Evolutionary conservation across 2,888 invertebrate genomes (phyloP), one percentile per base, ranked within the genome.

Genomic region (Globia sparganii): DNA sequence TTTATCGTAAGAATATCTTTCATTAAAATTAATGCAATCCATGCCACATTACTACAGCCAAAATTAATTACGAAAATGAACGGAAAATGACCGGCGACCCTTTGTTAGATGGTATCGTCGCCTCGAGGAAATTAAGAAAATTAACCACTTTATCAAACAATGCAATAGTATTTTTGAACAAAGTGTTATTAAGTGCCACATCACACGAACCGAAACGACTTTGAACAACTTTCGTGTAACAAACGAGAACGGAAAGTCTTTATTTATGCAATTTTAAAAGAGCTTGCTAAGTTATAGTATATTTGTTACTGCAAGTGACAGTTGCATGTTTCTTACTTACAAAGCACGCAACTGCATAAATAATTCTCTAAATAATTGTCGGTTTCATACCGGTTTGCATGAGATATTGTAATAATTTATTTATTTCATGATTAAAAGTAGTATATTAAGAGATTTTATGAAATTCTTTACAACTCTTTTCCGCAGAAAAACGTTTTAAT

Each of bases 81-180:
- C 3, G 37, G 8, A 62, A 58, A 62, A 80, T 67, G 15, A 4
- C 8, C 2, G 46, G 2, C 2, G 13, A 53, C n/a, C 34, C 49
- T 40, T 46, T 59, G 5, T 59, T 59, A 69, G 72, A 58, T 77
- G 28, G 13, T 70, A 71, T 68, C 58, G 21, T 49, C 4, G 4
- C 31, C 34, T 31, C 0, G 34, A 53, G 46, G 18, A 72, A 80
- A 72, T 64, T n/a, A 43, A 68, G 25, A 31, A 62, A 56, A 84
- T 72, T 58, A 56, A 21, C 64, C 18, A 65, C 31, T 67, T 31
- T 56, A 59, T n/a, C 0, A 53, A 77, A 34, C 15, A 76, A 58
- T 18, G 21, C 18, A 25, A 58, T 34, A 21, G 18, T n/a, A 15
- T 31, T 49, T 68, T 21, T 31, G 11, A 65, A 37, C 21, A 40